These are phyloP conservation scores for Mechanitis messenoides DNA, from an alignment of 2,888 invertebrate species.

Conservation along the genomic window DNA sequence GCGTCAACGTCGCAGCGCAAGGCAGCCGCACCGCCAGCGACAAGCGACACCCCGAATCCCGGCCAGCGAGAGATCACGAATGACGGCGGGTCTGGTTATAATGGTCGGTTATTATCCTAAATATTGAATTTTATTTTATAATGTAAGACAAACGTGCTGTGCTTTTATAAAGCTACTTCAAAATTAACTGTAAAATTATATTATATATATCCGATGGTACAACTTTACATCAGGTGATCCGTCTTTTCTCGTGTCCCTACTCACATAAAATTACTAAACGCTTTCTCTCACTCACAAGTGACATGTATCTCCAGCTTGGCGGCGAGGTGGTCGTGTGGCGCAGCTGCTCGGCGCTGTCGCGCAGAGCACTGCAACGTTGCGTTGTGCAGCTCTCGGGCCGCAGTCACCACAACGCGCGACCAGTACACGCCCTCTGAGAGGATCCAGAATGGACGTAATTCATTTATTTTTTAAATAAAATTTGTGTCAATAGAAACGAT, in stretches of 20 bases:
- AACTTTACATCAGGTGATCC: too few relatives aligned
- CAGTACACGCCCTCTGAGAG: constrained; percentile 55
- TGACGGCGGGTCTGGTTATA: constrained; percentile 87
- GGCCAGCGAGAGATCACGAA: constrained; percentile 95
- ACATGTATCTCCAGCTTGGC: constrained; percentile 68
- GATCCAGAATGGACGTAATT: not conserved
- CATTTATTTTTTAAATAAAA: too few relatives aligned
- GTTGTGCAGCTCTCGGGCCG: constrained; percentile 90
- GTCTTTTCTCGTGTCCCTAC: too few relatives aligned
- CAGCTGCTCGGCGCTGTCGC: constrained; percentile 79
- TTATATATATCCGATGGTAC: too few relatives aligned
- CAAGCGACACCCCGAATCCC: constrained; percentile 92
- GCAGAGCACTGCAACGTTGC: constrained; percentile 89
- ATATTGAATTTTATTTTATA: not conserved
- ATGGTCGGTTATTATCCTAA: not conserved
- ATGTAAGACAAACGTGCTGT: not conserved
- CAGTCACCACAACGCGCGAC: constrained; percentile 81
- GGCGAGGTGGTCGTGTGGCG: constrained; percentile 68
- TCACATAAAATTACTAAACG: too few relatives aligned
- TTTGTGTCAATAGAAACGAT: too few relatives aligned
- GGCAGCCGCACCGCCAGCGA: constrained; percentile 92
- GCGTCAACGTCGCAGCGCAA: constrained; percentile 95
- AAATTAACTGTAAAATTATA: too few relatives aligned
- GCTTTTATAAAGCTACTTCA: too few relatives aligned
- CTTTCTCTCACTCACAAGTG: constrained; percentile 53